phyloP scores from a whole-genome alignment of 2,888 invertebrate species.

The Nomada lathburiana region DNA sequence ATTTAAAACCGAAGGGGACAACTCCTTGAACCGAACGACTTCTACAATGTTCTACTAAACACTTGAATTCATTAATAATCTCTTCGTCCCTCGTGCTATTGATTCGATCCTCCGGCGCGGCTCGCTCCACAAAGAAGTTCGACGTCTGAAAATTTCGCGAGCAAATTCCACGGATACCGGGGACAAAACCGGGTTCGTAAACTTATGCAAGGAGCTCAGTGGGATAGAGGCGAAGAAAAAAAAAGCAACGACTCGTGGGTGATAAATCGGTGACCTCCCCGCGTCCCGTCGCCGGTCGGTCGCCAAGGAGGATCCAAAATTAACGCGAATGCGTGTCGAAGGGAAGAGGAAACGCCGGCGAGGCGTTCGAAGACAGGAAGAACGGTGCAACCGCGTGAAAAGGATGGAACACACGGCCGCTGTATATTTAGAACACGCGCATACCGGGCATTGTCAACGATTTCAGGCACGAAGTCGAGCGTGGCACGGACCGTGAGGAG shows the following conservation, averaged over 20 bases:
- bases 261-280: slow-evolving; percentile 19
- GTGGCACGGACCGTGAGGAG: slow-evolving; percentile 14
- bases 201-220: slow-evolving; percentile 26
- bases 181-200: slow-evolving; percentile 7
- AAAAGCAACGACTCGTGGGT: not conserved
- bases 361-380: slow-evolving; percentile 13
- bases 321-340: slow-evolving; percentile 27
- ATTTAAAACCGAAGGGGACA: no score
- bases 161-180: slow-evolving; percentile 27
- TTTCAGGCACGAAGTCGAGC: slow-evolving; percentile 33
- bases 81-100: not conserved
- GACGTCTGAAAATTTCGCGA: not conserved
- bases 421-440: slow-evolving; percentile 60
- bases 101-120: not conserved
- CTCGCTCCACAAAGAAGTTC: not conserved
- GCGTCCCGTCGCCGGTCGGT: not conserved
- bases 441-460: slow-evolving; percentile 55
- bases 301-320: slow-evolving; percentile 34
- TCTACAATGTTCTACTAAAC: no score
- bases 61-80: not conserved
- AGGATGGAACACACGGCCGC: slow-evolving; percentile 18
- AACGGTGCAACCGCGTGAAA: slow-evolving; percentile 2
- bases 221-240: not conserved
- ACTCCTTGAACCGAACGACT: no score
- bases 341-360: slow-evolving; percentile 35